Percentiles rank a stretch among this genome's conserved stretches.
Evolutionary conservation across 2,797 vertebrate genomes (phyloP).

Genomic region (Sebastes trivittatus): DNA sequence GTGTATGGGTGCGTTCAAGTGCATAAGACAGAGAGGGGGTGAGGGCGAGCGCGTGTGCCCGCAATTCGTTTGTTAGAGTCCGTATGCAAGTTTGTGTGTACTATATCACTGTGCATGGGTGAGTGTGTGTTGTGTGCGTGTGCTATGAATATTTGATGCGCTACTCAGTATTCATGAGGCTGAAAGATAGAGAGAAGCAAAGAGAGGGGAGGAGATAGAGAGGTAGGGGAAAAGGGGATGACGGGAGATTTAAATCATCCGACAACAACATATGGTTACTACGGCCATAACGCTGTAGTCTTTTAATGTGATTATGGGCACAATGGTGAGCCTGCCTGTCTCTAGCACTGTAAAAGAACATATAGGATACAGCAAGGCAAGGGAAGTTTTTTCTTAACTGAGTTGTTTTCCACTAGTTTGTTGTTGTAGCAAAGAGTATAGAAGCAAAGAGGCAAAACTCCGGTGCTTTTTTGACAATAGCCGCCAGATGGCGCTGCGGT

Average conservation of each 20-base stretch:
- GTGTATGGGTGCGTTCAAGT: conserved; percentile 46
- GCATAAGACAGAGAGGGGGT: conserved; percentile 22
- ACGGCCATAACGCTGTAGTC: conserved; percentile 24
- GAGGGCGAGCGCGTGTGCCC: background rate
- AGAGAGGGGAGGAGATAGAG: conserved; percentile 34
- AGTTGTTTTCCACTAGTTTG: too few species aligned
- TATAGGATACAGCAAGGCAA: background rate
- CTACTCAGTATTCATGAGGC: conserved; percentile 64
- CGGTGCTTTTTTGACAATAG: too few species aligned
- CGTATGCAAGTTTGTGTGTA: background rate
- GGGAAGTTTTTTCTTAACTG: background rate
- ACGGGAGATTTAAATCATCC: conserved; percentile 55
- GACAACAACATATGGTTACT: conserved; percentile 36
- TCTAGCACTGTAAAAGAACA: background rate
- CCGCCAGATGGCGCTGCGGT: too few species aligned
- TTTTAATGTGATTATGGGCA: conserved; percentile 26
- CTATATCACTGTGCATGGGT: background rate
- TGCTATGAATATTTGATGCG: conserved; percentile 72
- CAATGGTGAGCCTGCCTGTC: background rate
- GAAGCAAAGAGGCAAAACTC: too few species aligned
- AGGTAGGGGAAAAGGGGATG: conserved; percentile 13
- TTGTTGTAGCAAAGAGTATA: too few species aligned
- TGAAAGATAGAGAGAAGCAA: conserved; percentile 52
- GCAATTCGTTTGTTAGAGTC: conserved; percentile 22
- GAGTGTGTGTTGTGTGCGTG: conserved; percentile 14